phyloP scores from a whole-genome alignment of 2,797 vertebrate genomes.

The Columba guinea region DNA sequence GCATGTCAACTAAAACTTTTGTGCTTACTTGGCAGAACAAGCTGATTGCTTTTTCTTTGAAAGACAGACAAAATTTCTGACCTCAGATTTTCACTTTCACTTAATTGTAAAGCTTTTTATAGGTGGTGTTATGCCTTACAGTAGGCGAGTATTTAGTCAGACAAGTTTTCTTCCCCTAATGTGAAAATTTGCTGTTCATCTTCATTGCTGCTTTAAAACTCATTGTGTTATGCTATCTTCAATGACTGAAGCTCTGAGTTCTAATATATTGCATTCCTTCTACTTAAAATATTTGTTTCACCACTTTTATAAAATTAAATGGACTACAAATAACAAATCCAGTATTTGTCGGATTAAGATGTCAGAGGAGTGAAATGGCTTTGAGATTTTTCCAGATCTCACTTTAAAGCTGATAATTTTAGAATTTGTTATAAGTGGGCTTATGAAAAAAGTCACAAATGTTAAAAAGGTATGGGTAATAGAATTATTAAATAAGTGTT shows the following conservation, averaged over 20 bases:
- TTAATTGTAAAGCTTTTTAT: neutral
- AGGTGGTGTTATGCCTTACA: neutral
- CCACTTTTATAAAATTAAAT: neutral
- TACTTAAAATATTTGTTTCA: neutral
- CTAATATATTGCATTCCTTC: neutral
- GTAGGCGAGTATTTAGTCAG: neutral
- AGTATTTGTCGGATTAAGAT: conserved; percentile 16
- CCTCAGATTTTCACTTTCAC: neutral
- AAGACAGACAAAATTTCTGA: neutral
- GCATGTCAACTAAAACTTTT: neutral
- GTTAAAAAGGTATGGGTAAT: neutral
- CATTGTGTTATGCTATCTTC: neutral
- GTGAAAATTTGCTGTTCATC: neutral
- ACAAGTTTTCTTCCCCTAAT: neutral
- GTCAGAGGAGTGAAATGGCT: neutral
- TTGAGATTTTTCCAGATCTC: neutral
- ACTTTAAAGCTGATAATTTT: neutral
- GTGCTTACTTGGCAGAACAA: neutral
- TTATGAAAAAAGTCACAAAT: neutral
- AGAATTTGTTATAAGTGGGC: neutral
- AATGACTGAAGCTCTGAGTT: neutral
- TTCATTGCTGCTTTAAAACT: neutral
- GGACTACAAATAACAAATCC: neutral
- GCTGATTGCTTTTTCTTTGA: neutral
- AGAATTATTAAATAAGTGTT: neutral